Percentiles rank a stretch among this genome's conserved stretches.
phyloP scores from a whole-genome alignment of 2,113 vertebrate species.

The Larimichthys polyactis region DNA sequence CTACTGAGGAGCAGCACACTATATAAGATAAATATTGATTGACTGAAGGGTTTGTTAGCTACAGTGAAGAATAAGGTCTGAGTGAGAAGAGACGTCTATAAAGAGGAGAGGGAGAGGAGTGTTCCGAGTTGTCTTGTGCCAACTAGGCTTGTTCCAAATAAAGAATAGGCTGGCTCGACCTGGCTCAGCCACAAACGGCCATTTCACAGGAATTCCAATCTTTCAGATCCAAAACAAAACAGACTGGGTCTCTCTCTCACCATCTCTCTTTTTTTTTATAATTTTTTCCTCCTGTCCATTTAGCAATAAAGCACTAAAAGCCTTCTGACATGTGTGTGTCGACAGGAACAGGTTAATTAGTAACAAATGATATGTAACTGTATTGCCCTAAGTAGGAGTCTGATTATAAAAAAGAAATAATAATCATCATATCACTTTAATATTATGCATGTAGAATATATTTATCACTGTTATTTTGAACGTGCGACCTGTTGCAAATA shows the following conservation, averaged over 20 bases:
- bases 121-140: constrained; percentile 42
- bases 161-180: constrained; percentile 49
- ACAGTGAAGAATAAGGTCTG: constrained; percentile 64
- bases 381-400: too few relatives aligned
- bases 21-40: constrained; percentile 85
- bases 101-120: constrained; percentile 44
- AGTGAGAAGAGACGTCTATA: constrained; percentile 51
- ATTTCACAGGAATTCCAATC: constrained; percentile 61
- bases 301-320: constrained; percentile 12
- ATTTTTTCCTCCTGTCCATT: constrained; percentile 13
- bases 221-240: constrained; percentile 55
- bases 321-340: constrained; percentile 1
- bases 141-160: constrained; percentile 61
- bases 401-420: neutral
- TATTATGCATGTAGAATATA: neutral
- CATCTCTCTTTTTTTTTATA: neutral
- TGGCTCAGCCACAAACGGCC: constrained; percentile 42
- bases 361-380: neutral
- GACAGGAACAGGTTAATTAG: constrained; percentile 23
- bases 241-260: constrained; percentile 1
- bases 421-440: neutral
- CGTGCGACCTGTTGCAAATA: constrained; percentile 1
- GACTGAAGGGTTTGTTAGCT: constrained; percentile 78
- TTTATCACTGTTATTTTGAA: constrained; percentile 1
- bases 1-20: constrained; percentile 72